A percentile compares a stretch with the other conserved stretches of the same genome.
Evolutionary conservation across 37 sponge, comb jelly and placozoan genomes (phyloP).

Genomic region (Tethya wilhelma): DNA sequence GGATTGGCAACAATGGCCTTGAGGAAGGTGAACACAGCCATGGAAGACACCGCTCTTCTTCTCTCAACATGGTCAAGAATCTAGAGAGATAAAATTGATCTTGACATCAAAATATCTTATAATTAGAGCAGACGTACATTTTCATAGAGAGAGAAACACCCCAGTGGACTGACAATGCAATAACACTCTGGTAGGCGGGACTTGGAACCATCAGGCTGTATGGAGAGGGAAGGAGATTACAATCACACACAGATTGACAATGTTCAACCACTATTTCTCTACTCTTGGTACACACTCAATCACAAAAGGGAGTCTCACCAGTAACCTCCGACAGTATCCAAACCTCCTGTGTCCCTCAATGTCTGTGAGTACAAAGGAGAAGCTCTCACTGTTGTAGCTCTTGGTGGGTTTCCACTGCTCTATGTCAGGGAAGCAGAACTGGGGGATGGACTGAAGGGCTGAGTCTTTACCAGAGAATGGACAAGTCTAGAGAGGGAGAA

Average conservation of each 20-base stretch:
- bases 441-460: slow-evolving; percentile 60
- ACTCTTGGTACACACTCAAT: neutral
- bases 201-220: slow-evolving; percentile 57
- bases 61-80: slow-evolving; percentile 85
- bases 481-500: too few relatives aligned
- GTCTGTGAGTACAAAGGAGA: slow-evolving; percentile 92
- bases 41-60: slow-evolving; percentile 44
- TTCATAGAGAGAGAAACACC: slow-evolving; percentile 90
- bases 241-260: neutral
- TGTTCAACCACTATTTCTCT: neutral
- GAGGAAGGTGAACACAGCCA: slow-evolving; percentile 85
- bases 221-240: neutral
- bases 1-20: slow-evolving; percentile 78
- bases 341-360: slow-evolving; percentile 75
- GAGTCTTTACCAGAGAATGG: slow-evolving; percentile 57
- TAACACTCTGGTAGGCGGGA: slow-evolving; percentile 81
- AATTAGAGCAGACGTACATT: slow-evolving; percentile 54
- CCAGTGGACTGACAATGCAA: slow-evolving; percentile 90
- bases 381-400: slow-evolving; percentile 79
- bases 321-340: slow-evolving; percentile 91
- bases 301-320: slow-evolving; percentile 41
- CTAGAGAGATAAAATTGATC: slow-evolving; percentile 13
- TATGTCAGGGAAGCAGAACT: slow-evolving; percentile 93
- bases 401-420: slow-evolving; percentile 58
- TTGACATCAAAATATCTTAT: too few relatives aligned